Evolutionary conservation across 2,888 invertebrate species (phyloP).

Genomic region (Bimastos eiseni): DNA sequence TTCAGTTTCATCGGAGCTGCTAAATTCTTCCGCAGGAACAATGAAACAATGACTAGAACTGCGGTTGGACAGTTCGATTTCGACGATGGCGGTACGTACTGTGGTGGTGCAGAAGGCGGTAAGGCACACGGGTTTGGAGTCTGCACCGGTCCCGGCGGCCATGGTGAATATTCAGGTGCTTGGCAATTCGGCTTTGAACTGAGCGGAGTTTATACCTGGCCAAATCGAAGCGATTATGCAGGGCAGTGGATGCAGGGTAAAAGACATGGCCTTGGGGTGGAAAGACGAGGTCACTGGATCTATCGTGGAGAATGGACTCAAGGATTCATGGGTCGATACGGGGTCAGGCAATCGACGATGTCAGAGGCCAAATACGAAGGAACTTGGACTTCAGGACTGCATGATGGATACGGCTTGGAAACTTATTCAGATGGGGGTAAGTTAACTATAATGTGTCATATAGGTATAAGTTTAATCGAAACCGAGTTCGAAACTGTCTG

Average conservation of each 20-base stretch:
- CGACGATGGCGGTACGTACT: constrained; percentile 99
- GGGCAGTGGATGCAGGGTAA: constrained; percentile 99
- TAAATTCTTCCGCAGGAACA: too few relatives aligned
- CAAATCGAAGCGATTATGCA: constrained; percentile 90
- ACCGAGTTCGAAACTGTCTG: too few relatives aligned
- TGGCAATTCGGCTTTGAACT: constrained; percentile 99
- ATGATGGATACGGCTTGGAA: constrained; percentile 99
- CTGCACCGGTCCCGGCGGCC: constrained; percentile 82
- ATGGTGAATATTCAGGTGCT: constrained; percentile 97
- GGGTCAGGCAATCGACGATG: constrained; percentile 90
- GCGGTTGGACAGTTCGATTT: constrained; percentile 96
- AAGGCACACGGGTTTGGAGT: constrained; percentile 99
- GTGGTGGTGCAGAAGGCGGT: constrained; percentile 99
- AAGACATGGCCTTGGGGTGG: constrained; percentile 95
- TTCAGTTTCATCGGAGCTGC: not conserved
- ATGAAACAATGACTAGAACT: not conserved
- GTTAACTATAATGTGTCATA: constrained; percentile 49
- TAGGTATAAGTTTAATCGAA: not conserved
- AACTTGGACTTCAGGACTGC: constrained; percentile 92
- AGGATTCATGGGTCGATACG: constrained; percentile 97
- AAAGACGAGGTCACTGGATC: constrained; percentile 92
- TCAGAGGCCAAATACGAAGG: constrained; percentile 71
- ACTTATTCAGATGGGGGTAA: constrained; percentile 98
- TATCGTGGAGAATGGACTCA: constrained; percentile 98
- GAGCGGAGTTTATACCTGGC: constrained; percentile 79